Conservation (phyloP, 2,113 vertebrate species). For the Oriolus oriolus region DNA sequence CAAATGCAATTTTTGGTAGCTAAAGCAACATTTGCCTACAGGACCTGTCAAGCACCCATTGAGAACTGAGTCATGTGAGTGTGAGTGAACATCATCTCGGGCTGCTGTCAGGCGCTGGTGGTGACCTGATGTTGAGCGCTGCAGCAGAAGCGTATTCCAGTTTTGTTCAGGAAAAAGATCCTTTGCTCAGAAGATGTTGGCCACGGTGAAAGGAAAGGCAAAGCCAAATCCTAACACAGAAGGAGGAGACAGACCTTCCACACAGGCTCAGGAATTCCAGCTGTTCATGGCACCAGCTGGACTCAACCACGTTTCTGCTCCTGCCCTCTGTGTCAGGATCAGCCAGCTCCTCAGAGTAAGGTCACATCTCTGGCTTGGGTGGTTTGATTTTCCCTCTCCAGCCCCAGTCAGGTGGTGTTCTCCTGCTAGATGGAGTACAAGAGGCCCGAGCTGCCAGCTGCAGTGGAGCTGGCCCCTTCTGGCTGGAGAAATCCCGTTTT, state of each 20-base stretch:
- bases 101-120: slow-evolving; percentile 4
- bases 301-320: not conserved
- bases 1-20: slow-evolving; percentile 28
- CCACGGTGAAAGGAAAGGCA: not conserved
- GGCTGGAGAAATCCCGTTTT: not conserved
- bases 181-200: not conserved
- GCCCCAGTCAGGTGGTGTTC: not conserved
- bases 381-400: not conserved
- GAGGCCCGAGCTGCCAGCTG: slow-evolving; percentile 12
- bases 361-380: not conserved
- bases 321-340: not conserved
- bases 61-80: not conserved
- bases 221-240: not conserved
- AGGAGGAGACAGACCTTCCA: not conserved
- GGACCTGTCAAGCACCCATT: slow-evolving; percentile 5
- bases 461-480: not conserved
- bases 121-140: not conserved
- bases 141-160: not conserved
- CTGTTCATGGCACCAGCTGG: slow-evolving; percentile 6
- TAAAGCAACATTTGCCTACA: slow-evolving; percentile 45
- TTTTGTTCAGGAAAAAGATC: not conserved
- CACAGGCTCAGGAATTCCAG: slow-evolving; percentile 8
- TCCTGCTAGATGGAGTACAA: not conserved
- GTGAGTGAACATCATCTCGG: not conserved
- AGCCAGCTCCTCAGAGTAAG: not conserved